A percentile compares a stretch with the other conserved stretches of the same genome.
phyloP scores from a whole-genome alignment of 2,888 invertebrate genomes.

The Axea sp. region DNA sequence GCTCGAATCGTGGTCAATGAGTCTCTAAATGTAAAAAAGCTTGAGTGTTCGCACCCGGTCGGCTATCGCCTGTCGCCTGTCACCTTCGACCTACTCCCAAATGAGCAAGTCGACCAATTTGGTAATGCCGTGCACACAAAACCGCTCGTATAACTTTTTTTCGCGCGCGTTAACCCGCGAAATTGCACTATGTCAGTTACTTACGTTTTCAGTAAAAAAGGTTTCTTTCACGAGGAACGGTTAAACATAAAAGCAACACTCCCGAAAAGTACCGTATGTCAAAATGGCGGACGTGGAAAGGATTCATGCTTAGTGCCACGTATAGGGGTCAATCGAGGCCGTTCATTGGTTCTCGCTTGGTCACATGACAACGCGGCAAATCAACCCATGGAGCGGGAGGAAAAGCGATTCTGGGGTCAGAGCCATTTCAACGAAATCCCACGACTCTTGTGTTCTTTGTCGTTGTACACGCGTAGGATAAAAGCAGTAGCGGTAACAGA shows the following conservation, averaged over 20 bases:
- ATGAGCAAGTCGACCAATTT: background rate
- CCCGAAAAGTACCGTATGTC: constrained; percentile 87
- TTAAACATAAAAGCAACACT: constrained; percentile 86
- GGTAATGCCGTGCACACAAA: background rate
- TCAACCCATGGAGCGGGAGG: constrained; percentile 8
- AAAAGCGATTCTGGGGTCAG: too few relatives aligned
- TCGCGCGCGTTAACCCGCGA: background rate
- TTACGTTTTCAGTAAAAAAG: constrained; percentile 79
- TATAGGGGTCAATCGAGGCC: constrained; percentile 80
- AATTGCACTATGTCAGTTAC: constrained; percentile 67
- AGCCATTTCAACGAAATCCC: too few relatives aligned
- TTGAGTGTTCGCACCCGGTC: constrained; percentile 73
- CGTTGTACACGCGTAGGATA: too few relatives aligned
- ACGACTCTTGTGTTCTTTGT: too few relatives aligned
- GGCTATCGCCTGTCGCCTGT: constrained; percentile 67
- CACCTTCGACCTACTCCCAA: constrained; percentile 76
- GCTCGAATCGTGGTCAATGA: too few relatives aligned
- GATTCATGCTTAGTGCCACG: constrained; percentile 89
- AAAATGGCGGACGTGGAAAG: constrained; percentile 92
- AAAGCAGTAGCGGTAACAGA: too few relatives aligned
- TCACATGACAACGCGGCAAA: constrained; percentile 34
- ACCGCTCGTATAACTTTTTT: background rate
- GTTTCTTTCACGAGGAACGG: constrained; percentile 83
- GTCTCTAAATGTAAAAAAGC: constrained; percentile 58
- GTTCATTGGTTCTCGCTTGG: constrained; percentile 67